Conservation (phyloP, 2,113 vertebrate species). For the Prinia subflava region DNA sequence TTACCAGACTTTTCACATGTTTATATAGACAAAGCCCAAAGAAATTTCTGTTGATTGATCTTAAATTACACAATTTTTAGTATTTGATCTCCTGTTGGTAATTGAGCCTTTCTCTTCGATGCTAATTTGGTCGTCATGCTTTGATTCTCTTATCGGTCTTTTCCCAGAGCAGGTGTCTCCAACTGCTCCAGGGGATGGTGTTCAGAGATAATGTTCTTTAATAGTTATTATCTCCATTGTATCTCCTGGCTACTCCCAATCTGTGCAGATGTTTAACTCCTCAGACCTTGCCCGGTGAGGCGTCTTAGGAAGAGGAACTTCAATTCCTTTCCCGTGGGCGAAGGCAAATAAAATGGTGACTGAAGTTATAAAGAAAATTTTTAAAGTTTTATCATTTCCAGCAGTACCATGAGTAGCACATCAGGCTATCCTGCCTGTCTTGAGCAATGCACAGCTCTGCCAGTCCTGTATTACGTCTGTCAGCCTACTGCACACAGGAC, state of each 20-base stretch:
- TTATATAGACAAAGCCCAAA: background rate
- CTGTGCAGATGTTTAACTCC: background rate
- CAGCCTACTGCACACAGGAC: background rate
- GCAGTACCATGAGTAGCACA: background rate
- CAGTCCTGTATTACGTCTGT: background rate
- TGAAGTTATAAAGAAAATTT: background rate
- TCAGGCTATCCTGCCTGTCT: background rate
- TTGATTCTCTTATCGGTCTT: background rate
- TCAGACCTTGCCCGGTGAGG: rapidly evolving
- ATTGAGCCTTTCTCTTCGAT: background rate
- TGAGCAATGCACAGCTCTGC: background rate
- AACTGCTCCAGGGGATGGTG: rapidly evolving
- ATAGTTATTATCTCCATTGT: background rate
- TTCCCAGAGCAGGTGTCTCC: background rate
- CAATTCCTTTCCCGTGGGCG: background rate
- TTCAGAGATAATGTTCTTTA: rapidly evolving
- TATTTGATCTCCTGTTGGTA: background rate
- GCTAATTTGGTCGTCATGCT: background rate
- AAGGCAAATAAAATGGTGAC: rapidly evolving
- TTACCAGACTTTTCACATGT: background rate
- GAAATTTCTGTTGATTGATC: background rate
- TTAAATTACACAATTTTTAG: background rate
- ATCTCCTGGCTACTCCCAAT: background rate
- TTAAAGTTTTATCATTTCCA: background rate
- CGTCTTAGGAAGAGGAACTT: background rate